phyloP scores from a whole-genome alignment of 2,113 vertebrate species.

The Hiodon alosoides region DNA sequence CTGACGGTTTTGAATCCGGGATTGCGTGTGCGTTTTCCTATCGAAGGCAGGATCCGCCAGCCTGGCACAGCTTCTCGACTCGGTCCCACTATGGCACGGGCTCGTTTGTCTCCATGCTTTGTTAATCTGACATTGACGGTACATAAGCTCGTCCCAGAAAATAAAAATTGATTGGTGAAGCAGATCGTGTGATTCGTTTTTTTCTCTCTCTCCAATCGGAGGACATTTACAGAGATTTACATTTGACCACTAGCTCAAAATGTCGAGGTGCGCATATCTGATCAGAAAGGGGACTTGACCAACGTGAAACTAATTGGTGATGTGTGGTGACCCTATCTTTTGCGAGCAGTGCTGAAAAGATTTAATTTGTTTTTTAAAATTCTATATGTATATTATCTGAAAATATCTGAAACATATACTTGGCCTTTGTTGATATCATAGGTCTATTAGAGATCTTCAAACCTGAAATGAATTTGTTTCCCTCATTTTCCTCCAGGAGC shows the following conservation, averaged over 20 bases:
- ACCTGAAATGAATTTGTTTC: not conserved
- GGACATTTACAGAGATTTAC: no score
- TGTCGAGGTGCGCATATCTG: no score
- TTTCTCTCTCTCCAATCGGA: not conserved
- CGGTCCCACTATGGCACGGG: not conserved
- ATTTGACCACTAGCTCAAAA: no score
- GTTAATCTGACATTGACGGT: constrained; percentile 7
- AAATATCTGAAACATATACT: no score
- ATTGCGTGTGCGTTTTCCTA: not conserved
- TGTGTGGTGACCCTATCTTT: no score
- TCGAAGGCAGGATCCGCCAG: constrained; percentile 9
- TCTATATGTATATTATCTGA: no score
- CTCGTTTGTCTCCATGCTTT: constrained; percentile 27
- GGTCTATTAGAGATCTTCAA: not conserved
- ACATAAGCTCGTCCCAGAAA: not conserved
- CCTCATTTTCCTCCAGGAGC: constrained; percentile 63
- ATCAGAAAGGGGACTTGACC: no score
- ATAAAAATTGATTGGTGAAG: not conserved
- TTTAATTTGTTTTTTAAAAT: no score
- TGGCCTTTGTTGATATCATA: no score
- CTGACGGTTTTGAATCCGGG: not conserved
- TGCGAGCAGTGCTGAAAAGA: no score
- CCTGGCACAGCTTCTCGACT: not conserved
- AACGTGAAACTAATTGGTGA: no score
- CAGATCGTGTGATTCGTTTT: not conserved